These are phyloP conservation scores for Muscicapa striata DNA, from an alignment of 2,797 vertebrate species.

Conservation along the genomic window DNA sequence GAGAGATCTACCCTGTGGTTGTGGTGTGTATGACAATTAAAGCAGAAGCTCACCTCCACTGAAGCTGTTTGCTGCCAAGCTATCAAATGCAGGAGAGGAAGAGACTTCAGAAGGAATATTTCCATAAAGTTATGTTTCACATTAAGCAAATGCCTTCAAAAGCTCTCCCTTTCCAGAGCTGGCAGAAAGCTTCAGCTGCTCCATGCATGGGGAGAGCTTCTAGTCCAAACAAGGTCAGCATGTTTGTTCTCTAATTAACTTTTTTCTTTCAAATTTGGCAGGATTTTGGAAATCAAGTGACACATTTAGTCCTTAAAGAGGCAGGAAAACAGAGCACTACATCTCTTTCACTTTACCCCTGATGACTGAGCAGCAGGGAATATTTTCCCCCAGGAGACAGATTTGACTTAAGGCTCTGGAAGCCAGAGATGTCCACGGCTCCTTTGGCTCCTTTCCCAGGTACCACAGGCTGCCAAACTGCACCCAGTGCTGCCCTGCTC, in stretches of 20 bases:
- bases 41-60: neutral
- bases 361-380: neutral
- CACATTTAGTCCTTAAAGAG: neutral
- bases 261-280: neutral
- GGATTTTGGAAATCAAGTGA: neutral
- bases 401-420: neutral
- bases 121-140: neutral
- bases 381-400: neutral
- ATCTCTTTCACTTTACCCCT: neutral
- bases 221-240: neutral
- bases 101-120: neutral
- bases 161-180: neutral
- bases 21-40: constrained; percentile 20
- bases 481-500: neutral
- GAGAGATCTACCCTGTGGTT: neutral
- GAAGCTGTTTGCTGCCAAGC: neutral
- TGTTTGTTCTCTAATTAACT: neutral
- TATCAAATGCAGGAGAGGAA: neutral
- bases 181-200: neutral
- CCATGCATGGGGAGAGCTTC: neutral
- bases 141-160: neutral
- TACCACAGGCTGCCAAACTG: neutral
- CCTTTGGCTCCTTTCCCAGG: neutral
- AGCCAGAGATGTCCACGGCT: neutral
- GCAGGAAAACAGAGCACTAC: neutral